A percentile compares a stretch with the other conserved stretches of the same genome.
These are phyloP conservation scores for Vanessa cardui DNA, from an alignment of 2,888 invertebrate genomes.

Conservation along the genomic window DNA sequence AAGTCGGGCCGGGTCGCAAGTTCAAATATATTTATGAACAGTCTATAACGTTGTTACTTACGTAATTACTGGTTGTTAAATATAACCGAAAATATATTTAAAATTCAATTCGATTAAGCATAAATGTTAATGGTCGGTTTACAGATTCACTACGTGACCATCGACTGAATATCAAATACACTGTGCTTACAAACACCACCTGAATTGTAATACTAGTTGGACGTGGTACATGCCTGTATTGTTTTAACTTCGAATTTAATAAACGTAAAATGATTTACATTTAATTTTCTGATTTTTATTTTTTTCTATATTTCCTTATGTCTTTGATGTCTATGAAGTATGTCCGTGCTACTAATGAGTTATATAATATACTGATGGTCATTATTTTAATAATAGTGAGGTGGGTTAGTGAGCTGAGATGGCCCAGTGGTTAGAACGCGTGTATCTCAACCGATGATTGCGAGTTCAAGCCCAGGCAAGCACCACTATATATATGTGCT, in stretches of 20 bases:
- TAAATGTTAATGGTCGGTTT: background rate
- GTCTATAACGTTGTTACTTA: background rate
- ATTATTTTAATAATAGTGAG: no score
- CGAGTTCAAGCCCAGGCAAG: no score
- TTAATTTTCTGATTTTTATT: background rate
- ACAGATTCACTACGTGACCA: background rate
- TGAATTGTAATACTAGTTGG: conserved; percentile 10
- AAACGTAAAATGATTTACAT: background rate
- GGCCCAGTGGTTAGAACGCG: no score
- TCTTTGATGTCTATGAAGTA: no score
- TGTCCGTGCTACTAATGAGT: no score
- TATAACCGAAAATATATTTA: background rate
- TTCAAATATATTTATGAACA: no score
- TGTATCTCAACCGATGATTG: no score
- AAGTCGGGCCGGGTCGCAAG: no score
- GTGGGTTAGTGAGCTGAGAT: no score
- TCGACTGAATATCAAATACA: conserved; percentile 11
- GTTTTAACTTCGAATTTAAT: background rate
- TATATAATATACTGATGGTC: no score
- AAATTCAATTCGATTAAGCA: background rate
- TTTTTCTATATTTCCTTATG: background rate
- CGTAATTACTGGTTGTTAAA: background rate
- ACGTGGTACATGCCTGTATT: background rate
- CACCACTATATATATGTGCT: no score
- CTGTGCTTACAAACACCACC: background rate